A percentile compares a stretch with the other conserved stretches of the same genome.
These are phyloP conservation scores for Cygnus buccinator DNA, from an alignment of 2,113 vertebrate genomes.

Conservation along the genomic window DNA sequence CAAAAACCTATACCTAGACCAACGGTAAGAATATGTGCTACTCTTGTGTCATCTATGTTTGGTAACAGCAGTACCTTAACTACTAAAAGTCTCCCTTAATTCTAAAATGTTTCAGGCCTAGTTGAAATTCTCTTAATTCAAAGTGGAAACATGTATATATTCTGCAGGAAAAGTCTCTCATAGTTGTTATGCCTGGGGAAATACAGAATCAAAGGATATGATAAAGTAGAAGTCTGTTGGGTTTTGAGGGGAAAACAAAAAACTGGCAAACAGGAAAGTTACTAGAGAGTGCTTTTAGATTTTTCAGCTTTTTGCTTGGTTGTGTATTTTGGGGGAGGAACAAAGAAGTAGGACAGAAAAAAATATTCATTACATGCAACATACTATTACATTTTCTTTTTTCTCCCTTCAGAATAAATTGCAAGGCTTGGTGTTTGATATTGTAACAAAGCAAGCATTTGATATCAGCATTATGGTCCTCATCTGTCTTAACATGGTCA, in stretches of 20 bases:
- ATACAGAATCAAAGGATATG: neutral
- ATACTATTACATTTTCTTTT: neutral
- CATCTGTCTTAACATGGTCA: constrained; percentile 95
- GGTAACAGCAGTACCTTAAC: neutral
- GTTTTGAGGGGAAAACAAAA: neutral
- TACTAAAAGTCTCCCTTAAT: neutral
- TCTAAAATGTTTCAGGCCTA: neutral
- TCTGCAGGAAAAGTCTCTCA: neutral
- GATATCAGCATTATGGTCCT: constrained; percentile 95
- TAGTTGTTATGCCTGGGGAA: neutral
- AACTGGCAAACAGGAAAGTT: neutral
- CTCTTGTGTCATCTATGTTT: neutral
- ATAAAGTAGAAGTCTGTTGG: neutral
- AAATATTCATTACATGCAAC: neutral
- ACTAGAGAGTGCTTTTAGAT: neutral
- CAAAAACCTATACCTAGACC: constrained; percentile 86
- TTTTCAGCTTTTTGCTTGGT: neutral
- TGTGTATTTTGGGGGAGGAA: neutral
- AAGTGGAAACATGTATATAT: neutral
- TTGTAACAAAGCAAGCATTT: constrained; percentile 90
- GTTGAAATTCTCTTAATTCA: neutral
- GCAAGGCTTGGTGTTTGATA: constrained; percentile 91
- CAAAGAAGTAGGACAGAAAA: neutral
- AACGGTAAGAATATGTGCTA: constrained; percentile 64
- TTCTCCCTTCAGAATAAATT: constrained; percentile 87